Evolutionary conservation across 2,797 vertebrate species (phyloP).

Genomic region (Etheostoma perlongum): DNA sequence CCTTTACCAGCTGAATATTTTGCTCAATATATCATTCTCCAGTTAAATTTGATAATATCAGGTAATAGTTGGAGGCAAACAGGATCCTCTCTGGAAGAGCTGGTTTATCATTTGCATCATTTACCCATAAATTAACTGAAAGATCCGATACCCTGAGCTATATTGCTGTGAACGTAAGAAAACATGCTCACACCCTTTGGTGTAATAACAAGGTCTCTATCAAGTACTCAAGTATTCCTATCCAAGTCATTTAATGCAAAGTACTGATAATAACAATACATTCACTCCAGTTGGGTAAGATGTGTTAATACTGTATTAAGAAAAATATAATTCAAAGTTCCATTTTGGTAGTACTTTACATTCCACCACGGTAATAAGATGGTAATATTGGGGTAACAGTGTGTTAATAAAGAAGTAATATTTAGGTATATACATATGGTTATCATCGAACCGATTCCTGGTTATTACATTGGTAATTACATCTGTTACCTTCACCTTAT

Average conservation of each 20-base stretch:
- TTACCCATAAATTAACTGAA: neutral
- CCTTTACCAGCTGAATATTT: constrained; percentile 26
- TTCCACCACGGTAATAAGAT: too few relatives aligned
- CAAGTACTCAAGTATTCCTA: neutral
- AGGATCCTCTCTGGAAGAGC: constrained; percentile 7
- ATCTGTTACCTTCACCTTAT: too few relatives aligned
- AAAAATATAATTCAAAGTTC: neutral
- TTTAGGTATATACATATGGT: too few relatives aligned
- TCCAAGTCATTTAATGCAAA: neutral
- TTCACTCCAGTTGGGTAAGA: neutral
- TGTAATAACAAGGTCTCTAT: neutral
- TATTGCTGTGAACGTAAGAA: neutral
- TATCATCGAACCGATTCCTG: too few relatives aligned
- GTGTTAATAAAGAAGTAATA: too few relatives aligned
- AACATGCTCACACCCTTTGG: neutral
- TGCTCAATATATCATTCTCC: constrained; percentile 29
- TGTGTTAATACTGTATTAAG: neutral
- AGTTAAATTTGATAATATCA: constrained; percentile 42
- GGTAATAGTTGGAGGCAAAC: constrained; percentile 32
- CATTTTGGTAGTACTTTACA: too few relatives aligned
- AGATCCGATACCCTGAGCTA: neutral
- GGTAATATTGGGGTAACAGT: too few relatives aligned
- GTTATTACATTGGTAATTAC: too few relatives aligned
- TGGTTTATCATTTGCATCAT: constrained; percentile 24
- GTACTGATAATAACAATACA: neutral